Base-by-base conservation (phyloP, 2,113 vertebrate genomes). In the Sebastes fasciatus region DNA sequence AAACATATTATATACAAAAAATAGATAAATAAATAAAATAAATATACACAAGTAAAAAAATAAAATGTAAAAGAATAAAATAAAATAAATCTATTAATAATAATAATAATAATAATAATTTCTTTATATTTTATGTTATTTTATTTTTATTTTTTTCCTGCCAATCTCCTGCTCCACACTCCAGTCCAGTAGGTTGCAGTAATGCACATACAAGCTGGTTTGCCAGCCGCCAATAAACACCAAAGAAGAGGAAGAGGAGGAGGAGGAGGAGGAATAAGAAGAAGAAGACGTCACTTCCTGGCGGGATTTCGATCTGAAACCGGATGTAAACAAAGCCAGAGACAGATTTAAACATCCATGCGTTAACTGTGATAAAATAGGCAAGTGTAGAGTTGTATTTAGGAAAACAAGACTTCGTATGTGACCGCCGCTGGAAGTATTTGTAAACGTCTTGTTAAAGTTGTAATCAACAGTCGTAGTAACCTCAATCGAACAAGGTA, bases 261-360 rank as follows among this genome's bases (percentile, higher is more conserved):
- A 46, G 45, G 9, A 46, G 45, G 9, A 46, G 45, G 9, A 57
- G 8, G 26, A n/a, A 26, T 2, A 21, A 54, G 49, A 52, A 1
- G 49, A 51, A 57, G 52, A 26, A 2, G 26, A 45, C 65, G 86
- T 86, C 82, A 87, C 74, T 76, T 93, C 87, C 90, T 77, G 90
- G 92, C 92, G 90, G 87, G 85, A 7, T 87, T 78, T 79, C 6
- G 5, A 23, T 12, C 4, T 45, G 49, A 63, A 62, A 6, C 42
- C 12, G 8, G 81, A 73, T 45, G 62, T 84, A 86, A 89, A 89
- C 82, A 85, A 76, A 62, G 19, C 13, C 1, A 6, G 16, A 1
- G 51, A 48, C 12, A 1, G 48, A 40, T 16, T 9, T 19, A 1
- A 4, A 14, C 3, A 6, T 8, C 26, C 4, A 19, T 34, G 51